phyloP scores from a whole-genome alignment of 2,888 invertebrate species.

The Merodon equestris region DNA sequence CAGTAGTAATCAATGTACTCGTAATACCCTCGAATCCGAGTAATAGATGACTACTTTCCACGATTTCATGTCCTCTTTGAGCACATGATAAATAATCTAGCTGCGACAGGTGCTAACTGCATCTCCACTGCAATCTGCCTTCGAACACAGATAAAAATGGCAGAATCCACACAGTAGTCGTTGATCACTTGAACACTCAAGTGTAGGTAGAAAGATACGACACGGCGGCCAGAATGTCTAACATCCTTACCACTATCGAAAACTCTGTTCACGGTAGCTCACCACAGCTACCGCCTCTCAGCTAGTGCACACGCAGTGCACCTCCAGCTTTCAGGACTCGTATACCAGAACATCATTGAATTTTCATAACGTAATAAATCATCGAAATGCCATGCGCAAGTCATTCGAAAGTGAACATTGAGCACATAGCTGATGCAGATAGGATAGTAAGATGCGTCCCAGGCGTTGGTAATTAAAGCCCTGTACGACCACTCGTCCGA shows the following conservation, averaged over 20 bases:
- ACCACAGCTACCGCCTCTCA: conserved; percentile 13
- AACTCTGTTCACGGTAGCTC: conserved; percentile 63
- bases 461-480: conserved; percentile 62
- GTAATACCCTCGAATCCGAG: conserved; percentile 58
- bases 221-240: conserved; percentile 18
- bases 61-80: conserved; percentile 63
- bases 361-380: conserved; percentile 63
- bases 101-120: conserved; percentile 66
- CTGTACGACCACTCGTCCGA: conserved; percentile 50
- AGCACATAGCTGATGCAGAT: conserved; percentile 18
- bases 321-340: neutral
- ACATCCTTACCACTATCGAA: conserved; percentile 55
- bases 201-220: conserved; percentile 63
- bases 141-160: conserved; percentile 44
- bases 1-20: conserved; percentile 55
- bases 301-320: conserved; percentile 25
- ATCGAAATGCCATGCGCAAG: conserved; percentile 64
- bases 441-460: conserved; percentile 21
- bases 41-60: conserved; percentile 65
- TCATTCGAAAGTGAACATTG: conserved; percentile 51
- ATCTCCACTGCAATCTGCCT: conserved; percentile 50
- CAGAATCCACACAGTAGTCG: conserved; percentile 64
- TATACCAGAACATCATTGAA: conserved; percentile 44
- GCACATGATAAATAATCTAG: conserved; percentile 67
- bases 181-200: conserved; percentile 66